Percentiles rank a stretch among this genome's conserved stretches.
phyloP scores from a whole-genome alignment of 1,140 invertebrate genomes.

The Grapholita molesta region DNA sequence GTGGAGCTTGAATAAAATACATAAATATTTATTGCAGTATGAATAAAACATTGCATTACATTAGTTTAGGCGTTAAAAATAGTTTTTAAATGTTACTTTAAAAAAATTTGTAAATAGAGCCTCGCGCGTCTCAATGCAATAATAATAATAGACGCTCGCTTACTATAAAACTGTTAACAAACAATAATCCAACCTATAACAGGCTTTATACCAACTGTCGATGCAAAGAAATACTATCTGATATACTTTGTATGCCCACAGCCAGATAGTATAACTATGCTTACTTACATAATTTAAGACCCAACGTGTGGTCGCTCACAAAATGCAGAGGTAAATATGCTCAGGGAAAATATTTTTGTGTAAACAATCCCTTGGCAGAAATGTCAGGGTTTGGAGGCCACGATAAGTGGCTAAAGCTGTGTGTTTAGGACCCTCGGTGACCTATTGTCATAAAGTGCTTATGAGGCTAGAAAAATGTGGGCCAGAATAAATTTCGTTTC shows the following conservation, averaged over 20 bases:
- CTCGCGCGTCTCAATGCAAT: too few species aligned
- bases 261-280: too few species aligned
- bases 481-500: slow-evolving; percentile 1
- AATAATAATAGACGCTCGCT: too few species aligned
- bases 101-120: too few species aligned
- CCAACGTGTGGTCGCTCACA: neutral
- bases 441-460: slow-evolving; percentile 13
- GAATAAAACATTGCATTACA: too few species aligned
- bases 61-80: neutral
- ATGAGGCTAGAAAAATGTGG: slow-evolving; percentile 11
- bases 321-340: neutral
- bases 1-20: neutral
- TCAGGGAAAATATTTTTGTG: neutral
- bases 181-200: too few species aligned
- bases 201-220: too few species aligned
- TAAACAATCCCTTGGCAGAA: slow-evolving; percentile 1
- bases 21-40: neutral
- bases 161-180: too few species aligned
- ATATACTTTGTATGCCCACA: too few species aligned
- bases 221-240: too few species aligned
- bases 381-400: neutral
- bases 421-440: slow-evolving; percentile 1
- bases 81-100: too few species aligned
- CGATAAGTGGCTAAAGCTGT: slow-evolving; percentile 14
- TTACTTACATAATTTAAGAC: neutral